Evolutionary conservation across 1,140 invertebrate genomes (phyloP), one percentile per base, ranked within the genome.

Genomic region (Brachionus plicatilis): DNA sequence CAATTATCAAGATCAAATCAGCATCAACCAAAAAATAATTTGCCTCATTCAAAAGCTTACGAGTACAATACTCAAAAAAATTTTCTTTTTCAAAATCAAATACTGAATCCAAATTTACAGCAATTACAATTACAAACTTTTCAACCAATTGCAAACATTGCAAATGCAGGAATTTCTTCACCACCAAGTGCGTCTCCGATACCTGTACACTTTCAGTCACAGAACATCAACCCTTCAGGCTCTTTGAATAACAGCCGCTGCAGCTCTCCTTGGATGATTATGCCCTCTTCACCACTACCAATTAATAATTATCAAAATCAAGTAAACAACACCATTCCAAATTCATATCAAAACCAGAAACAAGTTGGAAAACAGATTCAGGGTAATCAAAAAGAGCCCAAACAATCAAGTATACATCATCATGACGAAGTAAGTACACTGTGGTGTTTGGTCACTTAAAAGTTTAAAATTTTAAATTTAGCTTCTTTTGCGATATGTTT

Each of bases 231-330:
- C 41, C 53, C n/a, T 43, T 68, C 79, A n/a, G 17, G 60, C 7
- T 82, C 79, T 17, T 43, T 82, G 12, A 82, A 82, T 17, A 82
- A 82, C 37, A 65, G 53, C 37, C 79, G 79, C 9, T 82, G 50
- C 12, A 82, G 79, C 17, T 82, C 79, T 29, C 79, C 79, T 43
- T 82, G 79, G 79, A 43, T 68, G 33, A 43, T 82, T 14, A 65
- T 82, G 24, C 33, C 41, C 9, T 33, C 50, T 20, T 37, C 79
- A 11, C 72, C 45, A 27, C 2, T 27, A 14, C 72, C 11, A 24
- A 27, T 50, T 24, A 76, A 14, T 27, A 76, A 76, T 29, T 50
- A 53, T 50, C 43, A 47, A 27, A 76, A 76, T 53, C 72, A 76
- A 50, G 17, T 8, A 75, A 76, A 29, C 41, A 76, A 27, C 11